Percentiles rank a stretch among this genome's conserved stretches.
Evolutionary conservation across 2,797 vertebrate species (phyloP).

Genomic region (Aplochiton taeniatus): DNA sequence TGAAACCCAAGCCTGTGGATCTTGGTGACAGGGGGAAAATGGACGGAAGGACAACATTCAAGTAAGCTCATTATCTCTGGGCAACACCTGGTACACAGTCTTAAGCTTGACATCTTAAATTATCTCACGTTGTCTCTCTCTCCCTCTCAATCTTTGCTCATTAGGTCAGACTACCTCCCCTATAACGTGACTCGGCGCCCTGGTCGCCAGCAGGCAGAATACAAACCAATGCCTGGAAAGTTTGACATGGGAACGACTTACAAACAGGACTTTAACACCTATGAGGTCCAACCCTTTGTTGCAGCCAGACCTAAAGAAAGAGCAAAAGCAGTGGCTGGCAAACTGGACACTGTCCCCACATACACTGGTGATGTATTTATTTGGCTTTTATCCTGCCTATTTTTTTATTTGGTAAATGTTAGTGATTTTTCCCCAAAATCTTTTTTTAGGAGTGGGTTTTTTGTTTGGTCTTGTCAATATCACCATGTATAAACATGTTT

Average conservation of each 20-base stretch:
- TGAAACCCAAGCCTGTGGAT: conserved; percentile 72
- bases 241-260: conserved; percentile 82
- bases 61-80: conserved; percentile 59
- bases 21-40: conserved; percentile 61
- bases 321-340: conserved; percentile 54
- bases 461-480: no score
- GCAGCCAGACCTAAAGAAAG: conserved; percentile 70
- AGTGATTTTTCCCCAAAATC: no score
- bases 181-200: conserved; percentile 66
- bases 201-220: conserved; percentile 59
- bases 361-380: conserved; percentile 77
- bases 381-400: no score
- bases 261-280: conserved; percentile 72
- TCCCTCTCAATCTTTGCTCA: conserved; percentile 12
- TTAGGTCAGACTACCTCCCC: conserved; percentile 80
- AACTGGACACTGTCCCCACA: conserved; percentile 81
- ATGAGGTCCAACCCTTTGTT: conserved; percentile 68
- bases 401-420: no score
- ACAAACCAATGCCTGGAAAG: conserved; percentile 68
- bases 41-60: conserved; percentile 81
- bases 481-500: not conserved
- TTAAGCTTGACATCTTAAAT: not conserved
- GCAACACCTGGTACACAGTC: no score
- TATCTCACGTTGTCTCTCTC: conserved; percentile 4
- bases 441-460: no score